Conservation (phyloP, 2,797 vertebrate genomes). For the Lacerta bilineata region DNA sequence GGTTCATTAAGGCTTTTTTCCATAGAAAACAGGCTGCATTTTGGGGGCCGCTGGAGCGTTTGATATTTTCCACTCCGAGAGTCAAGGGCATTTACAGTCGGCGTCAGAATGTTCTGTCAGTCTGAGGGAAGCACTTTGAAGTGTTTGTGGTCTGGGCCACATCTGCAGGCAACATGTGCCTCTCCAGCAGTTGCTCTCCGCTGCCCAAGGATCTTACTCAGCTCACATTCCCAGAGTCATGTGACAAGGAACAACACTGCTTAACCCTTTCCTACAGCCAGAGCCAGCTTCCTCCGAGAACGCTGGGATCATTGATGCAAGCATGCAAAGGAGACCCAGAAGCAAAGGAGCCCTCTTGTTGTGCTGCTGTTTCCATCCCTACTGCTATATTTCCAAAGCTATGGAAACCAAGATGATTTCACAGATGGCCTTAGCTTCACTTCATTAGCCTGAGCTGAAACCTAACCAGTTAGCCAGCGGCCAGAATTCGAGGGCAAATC, state of each 20-base stretch:
- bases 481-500: background rate
- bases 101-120: conserved; percentile 95
- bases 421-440: background rate
- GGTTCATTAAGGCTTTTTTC: conserved; percentile 80
- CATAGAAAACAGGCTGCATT: conserved; percentile 74
- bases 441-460: background rate
- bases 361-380: rapidly evolving
- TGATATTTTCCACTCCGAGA: conserved; percentile 97
- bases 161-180: conserved; percentile 99
- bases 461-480: background rate
- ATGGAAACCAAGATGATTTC: background rate
- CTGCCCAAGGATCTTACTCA: conserved; percentile 75
- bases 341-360: background rate
- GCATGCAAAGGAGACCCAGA: too few species aligned
- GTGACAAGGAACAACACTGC: conserved; percentile 93
- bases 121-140: conserved; percentile 97
- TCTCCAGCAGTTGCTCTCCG: conserved; percentile 47
- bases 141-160: conserved; percentile 94
- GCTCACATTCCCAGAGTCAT: conserved; percentile 89
- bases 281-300: background rate
- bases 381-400: rapidly evolving
- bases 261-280: conserved; percentile 85
- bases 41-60: conserved; percentile 81
- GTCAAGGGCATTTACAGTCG: conserved; percentile 99
- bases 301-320: too few species aligned